phyloP scores from a whole-genome alignment of 2,113 vertebrate species.

The Pangasianodon hypophthalmus region DNA sequence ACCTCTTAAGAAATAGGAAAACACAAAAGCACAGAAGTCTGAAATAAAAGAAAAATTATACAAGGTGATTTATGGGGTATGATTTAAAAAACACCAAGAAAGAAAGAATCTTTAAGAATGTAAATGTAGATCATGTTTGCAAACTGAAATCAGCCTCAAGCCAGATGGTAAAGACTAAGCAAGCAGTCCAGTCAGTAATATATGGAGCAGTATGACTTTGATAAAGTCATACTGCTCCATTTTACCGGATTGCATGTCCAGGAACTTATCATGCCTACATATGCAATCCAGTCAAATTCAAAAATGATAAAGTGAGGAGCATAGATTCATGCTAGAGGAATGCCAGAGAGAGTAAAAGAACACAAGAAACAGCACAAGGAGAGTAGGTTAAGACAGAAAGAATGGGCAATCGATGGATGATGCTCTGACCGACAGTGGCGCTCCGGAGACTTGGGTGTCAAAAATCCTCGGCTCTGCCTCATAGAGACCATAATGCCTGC shows the following conservation, averaged over 20 bases:
- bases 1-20: slow-evolving; percentile 1
- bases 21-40: neutral
- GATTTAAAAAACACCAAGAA: neutral
- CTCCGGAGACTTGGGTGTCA: slow-evolving; percentile 71
- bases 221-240: too few relatives aligned
- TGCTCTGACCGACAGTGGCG: slow-evolving; percentile 68
- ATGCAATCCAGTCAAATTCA: slow-evolving; percentile 13
- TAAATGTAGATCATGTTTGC: slow-evolving; percentile 2
- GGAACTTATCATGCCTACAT: neutral
- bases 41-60: slow-evolving; percentile 1
- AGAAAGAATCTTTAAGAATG: neutral
- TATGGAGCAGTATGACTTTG: neutral
- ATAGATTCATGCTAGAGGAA: slow-evolving; percentile 39
- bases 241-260: too few relatives aligned
- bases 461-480: slow-evolving; percentile 75
- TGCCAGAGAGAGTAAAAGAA: slow-evolving; percentile 38
- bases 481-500: slow-evolving; percentile 79
- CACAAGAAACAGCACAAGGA: slow-evolving; percentile 57
- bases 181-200: slow-evolving; percentile 17
- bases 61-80: slow-evolving; percentile 9
- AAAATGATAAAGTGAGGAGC: slow-evolving; percentile 13
- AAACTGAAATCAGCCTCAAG: slow-evolving; percentile 22
- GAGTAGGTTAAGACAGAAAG: slow-evolving; percentile 25
- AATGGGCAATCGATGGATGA: slow-evolving; percentile 55
- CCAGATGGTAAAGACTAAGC: neutral